Evolutionary conservation across 2,113 vertebrate genomes (phyloP), one percentile per base, ranked within the genome.

Genomic region (Neoarius graeffei): DNA sequence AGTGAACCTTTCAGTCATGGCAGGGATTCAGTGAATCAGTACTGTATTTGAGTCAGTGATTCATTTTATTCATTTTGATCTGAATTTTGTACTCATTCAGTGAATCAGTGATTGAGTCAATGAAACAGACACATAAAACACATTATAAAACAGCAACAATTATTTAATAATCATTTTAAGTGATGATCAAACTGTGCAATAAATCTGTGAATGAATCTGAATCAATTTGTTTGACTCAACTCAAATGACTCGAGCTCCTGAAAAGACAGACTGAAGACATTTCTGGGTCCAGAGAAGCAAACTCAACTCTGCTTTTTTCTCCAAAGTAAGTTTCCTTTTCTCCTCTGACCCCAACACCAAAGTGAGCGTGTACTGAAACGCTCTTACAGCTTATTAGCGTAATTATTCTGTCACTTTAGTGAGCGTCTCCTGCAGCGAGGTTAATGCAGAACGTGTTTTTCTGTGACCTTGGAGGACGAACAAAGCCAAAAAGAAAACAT

Each of bases 371-470:
- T 57, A 56, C 71, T 35, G 54, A 77, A 90, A 74, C 2, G 25
- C 85, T 82, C 77, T 73, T 85, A 80, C 50, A 84, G 82, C 59
- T 80, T 69, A 77, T 86, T 80, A 56, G 76, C 6, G 20, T 84
- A 88, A 88, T 90, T 52, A 84, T 35, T 69, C 83, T 81, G 71
- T 84, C 69, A 64, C 81, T 71, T 69, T 35, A 77, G 52, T 14
- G 56, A 57, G 76, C 20, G 35, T 30, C 4, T 71, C 30, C 64
- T 19, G 54, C 59, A 50, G 79, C 3, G 79, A 82, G 86, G 67
- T 67, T 82, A 60, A 82, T 73, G 52, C 80, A 42, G 86, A 83
- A 30, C 9, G 23, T 59, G 67, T 73, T 59, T 30, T 59, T 80
- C 7, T 42, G 2, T 14, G 66, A 87, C 85, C 81, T 77, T 42